Base-by-base conservation (phyloP, 1,140 invertebrate species). In the Phthorimaea operculella region DNA sequence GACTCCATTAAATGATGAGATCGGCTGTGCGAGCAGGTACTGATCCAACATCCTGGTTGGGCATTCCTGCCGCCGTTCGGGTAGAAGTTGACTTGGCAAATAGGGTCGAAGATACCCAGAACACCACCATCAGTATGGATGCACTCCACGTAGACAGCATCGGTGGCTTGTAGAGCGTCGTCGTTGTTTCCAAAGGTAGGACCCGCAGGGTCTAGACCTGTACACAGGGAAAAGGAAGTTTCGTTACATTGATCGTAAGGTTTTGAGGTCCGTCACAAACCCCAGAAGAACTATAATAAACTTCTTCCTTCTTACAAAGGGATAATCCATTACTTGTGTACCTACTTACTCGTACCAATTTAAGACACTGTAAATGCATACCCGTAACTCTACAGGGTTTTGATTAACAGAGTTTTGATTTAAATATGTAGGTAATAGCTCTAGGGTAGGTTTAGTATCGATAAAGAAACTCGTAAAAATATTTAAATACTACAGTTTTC, bases 121-220 rank as follows among this genome's bases (percentile, higher is more conserved):
- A 58, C 17, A 8, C 83, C 78, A 14, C 79, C 85, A 53, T 89
- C 87, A 0, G 90, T 89, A 68, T 92, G 90, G 39, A 92, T 89
- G 1, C 85, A 77, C 64, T 90, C 88, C 0, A 90, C 89, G 52
- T 88, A 86, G 49, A 42, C 54, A 0, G 87, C 92, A 68, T 91
- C 90, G 16, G 62, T 73, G 11, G 63, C 59, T 11, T 70, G 71
- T 56, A 79, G 60, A 14, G 66, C 58, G n/a, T 70, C 58, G 1
- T 60, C 47, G 52, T 72, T 80, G 16, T 58, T 59, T 9, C 65
- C 61, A 77, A 77, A 92, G 10, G 76, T 63, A n/a, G 90, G 90
- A 12, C 87, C 79, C 7, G 91, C 91, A 11, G 90, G 89, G 76
- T 92, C 91, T 62, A 92, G 70, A 36, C 89, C 90, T 85, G 42